Conservation (phyloP, 2,888 invertebrate species). For the Harmothoe impar region DNA sequence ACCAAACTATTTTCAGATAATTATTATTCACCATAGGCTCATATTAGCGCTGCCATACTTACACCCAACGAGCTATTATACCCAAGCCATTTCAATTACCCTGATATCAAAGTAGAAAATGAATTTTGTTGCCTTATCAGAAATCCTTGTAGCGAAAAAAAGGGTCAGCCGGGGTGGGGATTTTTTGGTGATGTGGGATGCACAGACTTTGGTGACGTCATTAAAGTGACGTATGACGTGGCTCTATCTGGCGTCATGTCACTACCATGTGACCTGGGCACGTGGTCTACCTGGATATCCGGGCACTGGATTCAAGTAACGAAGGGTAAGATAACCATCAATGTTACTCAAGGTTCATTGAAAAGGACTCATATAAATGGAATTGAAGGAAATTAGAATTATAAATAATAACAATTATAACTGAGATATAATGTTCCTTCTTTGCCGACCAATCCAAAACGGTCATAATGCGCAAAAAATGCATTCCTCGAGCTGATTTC, state of each 20-base stretch:
- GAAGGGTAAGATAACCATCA: not conserved
- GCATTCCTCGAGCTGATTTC: too few relatives aligned
- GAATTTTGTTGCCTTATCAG: too few relatives aligned
- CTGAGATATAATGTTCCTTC: not conserved
- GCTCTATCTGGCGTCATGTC: not conserved
- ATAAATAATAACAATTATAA: not conserved
- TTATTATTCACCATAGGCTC: too few relatives aligned
- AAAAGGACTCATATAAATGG: not conserved
- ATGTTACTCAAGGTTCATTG: not conserved
- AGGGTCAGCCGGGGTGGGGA: not conserved
- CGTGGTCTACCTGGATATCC: conserved; percentile 28
- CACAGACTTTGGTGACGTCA: not conserved
- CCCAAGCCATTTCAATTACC: too few relatives aligned
- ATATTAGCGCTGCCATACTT: too few relatives aligned
- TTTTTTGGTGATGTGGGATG: not conserved
- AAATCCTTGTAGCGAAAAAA: too few relatives aligned
- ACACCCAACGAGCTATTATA: too few relatives aligned
- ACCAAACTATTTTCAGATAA: not conserved
- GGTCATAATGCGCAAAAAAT: too few relatives aligned
- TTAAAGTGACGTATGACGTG: not conserved
- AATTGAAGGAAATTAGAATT: not conserved
- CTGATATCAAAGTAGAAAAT: too few relatives aligned
- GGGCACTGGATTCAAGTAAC: conserved; percentile 12
- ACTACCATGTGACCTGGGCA: conserved; percentile 16
- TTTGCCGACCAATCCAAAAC: not conserved